A percentile compares a stretch with the other conserved stretches of the same genome.
Conservation (phyloP, 2,113 vertebrate genomes). For the Rhadina sibilatrix region DNA sequence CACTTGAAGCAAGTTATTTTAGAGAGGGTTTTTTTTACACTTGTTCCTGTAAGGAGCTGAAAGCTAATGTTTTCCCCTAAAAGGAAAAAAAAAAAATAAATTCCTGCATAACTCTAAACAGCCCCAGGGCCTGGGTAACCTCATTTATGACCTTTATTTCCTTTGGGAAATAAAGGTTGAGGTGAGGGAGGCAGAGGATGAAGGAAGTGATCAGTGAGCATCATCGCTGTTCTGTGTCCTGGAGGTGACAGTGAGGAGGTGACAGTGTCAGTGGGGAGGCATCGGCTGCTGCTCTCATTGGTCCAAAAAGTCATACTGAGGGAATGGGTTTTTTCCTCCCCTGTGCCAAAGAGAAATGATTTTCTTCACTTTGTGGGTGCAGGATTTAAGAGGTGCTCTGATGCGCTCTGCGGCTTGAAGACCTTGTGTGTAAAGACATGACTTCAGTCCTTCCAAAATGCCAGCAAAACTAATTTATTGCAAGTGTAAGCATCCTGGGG, state of each 20-base stretch:
- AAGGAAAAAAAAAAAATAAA: background rate
- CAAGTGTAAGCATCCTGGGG: background rate
- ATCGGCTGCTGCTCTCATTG: background rate
- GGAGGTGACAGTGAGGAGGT: background rate
- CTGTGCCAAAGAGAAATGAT: no score
- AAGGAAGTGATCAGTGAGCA: background rate
- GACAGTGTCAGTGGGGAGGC: no score
- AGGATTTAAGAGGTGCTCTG: background rate
- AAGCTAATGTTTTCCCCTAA: background rate
- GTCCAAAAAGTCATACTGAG: fast-evolving
- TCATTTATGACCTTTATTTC: background rate
- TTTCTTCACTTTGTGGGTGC: no score
- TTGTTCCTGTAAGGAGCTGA: background rate
- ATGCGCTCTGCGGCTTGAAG: background rate
- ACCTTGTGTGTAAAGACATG: background rate
- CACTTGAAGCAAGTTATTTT: background rate
- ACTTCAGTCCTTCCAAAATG: background rate
- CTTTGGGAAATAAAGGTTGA: background rate
- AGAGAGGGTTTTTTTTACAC: background rate
- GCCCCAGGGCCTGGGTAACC: background rate
- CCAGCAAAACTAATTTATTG: background rate
- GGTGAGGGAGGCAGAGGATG: background rate
- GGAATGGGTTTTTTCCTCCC: background rate
- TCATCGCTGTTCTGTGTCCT: fast-evolving
- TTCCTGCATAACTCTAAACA: background rate